Conservation (phyloP, 37 sponge, comb jelly and placozoan species). For the Halisarca cf. caerulea region DNA sequence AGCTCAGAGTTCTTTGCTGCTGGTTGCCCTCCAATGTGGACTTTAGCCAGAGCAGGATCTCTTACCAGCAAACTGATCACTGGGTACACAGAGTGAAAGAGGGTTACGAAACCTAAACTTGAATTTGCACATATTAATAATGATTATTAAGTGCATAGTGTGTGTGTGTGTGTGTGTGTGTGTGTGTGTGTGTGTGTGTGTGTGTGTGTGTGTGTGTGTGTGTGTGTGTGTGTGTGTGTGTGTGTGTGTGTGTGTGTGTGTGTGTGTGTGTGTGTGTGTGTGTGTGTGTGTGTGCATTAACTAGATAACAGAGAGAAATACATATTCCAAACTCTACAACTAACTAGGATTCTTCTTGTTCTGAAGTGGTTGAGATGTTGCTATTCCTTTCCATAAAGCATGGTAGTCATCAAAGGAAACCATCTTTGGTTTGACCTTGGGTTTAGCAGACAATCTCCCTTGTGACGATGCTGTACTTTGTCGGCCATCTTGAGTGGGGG, state of each 20-base stretch:
- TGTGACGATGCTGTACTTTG: not conserved
- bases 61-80: not conserved
- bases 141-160: not conserved
- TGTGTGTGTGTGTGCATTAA: too few relatives aligned
- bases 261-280: too few relatives aligned
- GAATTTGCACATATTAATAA: not conserved
- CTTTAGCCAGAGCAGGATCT: slow-evolving; percentile 1
- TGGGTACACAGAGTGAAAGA: not conserved
- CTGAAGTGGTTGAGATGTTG: slow-evolving; percentile 58
- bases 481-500: not conserved
- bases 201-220: too few relatives aligned
- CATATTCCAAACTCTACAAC: too few relatives aligned
- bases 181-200: too few relatives aligned
- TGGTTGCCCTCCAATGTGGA: not conserved
- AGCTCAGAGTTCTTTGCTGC: not conserved
- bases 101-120: not conserved
- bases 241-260: too few relatives aligned
- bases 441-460: not conserved
- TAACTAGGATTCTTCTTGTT: slow-evolving; percentile 12
- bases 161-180: not conserved
- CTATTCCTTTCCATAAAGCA: slow-evolving; percentile 77
- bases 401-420: slow-evolving; percentile 85
- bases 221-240: too few relatives aligned
- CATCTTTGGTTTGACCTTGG: slow-evolving; percentile 4
- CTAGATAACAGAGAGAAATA: too few relatives aligned